Evolutionary conservation across 1,140 invertebrate species (phyloP), one percentile per base, ranked within the genome.

Genomic region (Scylla paramamosain): DNA sequence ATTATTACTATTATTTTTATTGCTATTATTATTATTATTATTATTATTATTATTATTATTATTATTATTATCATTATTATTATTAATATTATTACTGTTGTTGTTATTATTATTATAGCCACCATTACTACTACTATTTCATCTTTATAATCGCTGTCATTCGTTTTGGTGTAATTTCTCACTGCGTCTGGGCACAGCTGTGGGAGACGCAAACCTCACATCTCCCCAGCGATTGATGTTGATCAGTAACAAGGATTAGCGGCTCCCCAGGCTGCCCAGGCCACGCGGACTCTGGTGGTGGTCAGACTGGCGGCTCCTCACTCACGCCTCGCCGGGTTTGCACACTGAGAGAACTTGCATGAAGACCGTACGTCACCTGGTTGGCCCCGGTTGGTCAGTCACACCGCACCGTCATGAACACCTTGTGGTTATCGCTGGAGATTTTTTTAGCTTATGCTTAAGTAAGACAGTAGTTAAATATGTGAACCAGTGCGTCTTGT

Each of bases 11-110:
- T n/a, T n/a, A n/a, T n/a, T n/a, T n/a, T n/a, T n/a, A n/a, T 67
- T 10, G 10, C 20, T 67, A 67, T 67, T 67, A 16, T 67, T 67
- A 67, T 77, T n/a, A 77, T 77, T 77, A n/a, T 77, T 77, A 77
- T 77, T n/a, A 77, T 77, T 77, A n/a, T 77, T 77, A n/a, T n/a
- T n/a, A n/a, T n/a, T 77, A 77, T 77, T n/a, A 77, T 77, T 77
- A 77, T n/a, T 77, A 77, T n/a, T 77, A 77, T 77, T 77, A 77
- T 20, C n/a, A 77, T 77, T 77, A 77, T 77, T 77, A 77, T 77
- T n/a, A 77, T n/a, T 20, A 77, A 16, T 77, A 77, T 77, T n/a
- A 77, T n/a, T n/a, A 77, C 1, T n/a, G n/a, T n/a, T n/a, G 3
- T 77, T 77, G 3, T 77, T 77, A 3, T 77, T 8, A 77, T 77